Evolutionary conservation across 2,888 invertebrate genomes (phyloP), one percentile per base, ranked within the genome.

Genomic region (Sicus ferrugineus): DNA sequence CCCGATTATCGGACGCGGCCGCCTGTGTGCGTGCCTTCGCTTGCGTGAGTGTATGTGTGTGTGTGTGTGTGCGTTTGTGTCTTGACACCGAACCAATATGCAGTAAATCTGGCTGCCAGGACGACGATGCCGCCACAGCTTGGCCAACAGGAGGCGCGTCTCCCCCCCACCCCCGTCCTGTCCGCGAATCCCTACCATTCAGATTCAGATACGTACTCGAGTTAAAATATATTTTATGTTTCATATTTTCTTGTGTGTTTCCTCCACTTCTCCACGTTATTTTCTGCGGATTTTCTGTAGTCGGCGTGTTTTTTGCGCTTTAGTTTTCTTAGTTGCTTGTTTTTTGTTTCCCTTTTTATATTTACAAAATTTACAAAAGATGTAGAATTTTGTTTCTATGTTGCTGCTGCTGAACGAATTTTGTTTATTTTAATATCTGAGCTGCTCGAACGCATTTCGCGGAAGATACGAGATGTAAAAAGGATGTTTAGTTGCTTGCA

Each of bases 41-140:
- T 61, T n/a, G n/a, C n/a, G n/a, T n/a, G n/a, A n/a, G n/a, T n/a
- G n/a, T n/a, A n/a, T n/a, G n/a, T n/a, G n/a, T 50, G 23, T 30
- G 34, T 3, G 5, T 31, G n/a, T 64, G 34, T 54, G 34, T 34
- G 65, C 34, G 6, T 77, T 79, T 82, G 83, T 78, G 80, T n/a
- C 82, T 82, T 83, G 83, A 83, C 83, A 82, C 79, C 81, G 76
- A 82, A 81, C 83, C 83, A 83, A 83, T 83, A 83, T 83, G 83
- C 83, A 83, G 83, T 83, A 83, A 83, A 83, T 83, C 83, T 83
- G 79, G 79, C 80, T 78, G 81, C 69, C 70, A 69, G 38, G 76
- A 80, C 80, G 78, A 79, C 80, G 78, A 31, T 19, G 78, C 78
- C 77, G 78, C 78, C 78, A 77, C 75, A 71, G 73, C 74, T 71